These are phyloP conservation scores for Toxotes chatareus DNA, from an alignment of 2,113 vertebrate genomes.

Conservation along the genomic window DNA sequence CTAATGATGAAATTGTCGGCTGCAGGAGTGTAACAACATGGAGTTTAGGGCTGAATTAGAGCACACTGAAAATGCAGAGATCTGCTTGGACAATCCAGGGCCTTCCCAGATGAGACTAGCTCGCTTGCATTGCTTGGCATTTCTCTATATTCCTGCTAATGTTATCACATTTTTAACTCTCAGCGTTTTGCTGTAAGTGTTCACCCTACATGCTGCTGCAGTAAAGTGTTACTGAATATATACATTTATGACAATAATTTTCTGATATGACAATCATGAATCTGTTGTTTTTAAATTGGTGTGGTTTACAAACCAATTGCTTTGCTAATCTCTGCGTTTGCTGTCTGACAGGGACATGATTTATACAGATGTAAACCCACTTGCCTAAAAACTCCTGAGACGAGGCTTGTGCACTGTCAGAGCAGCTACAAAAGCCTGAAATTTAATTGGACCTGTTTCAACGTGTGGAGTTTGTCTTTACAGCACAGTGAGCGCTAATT, in stretches of 20 bases:
- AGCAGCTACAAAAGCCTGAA: neutral
- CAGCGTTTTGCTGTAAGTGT: neutral
- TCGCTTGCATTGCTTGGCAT: neutral
- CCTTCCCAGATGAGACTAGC: neutral
- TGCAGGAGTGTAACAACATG: neutral
- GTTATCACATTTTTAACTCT: neutral
- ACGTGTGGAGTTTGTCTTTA: neutral
- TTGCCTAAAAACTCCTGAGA: neutral
- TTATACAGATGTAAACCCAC: neutral
- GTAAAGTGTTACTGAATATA: neutral
- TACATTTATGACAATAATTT: neutral
- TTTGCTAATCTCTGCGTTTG: too few species aligned
- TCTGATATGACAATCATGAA: neutral
- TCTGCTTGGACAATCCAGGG: neutral
- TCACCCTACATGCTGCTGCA: neutral
- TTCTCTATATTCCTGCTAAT: neutral
- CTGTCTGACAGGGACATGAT: neutral
- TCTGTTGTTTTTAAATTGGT: neutral
- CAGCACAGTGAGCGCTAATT: slow-evolving; percentile 13
- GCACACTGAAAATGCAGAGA: neutral
- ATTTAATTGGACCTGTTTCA: slow-evolving; percentile 1
- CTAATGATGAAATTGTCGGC: slow-evolving; percentile 36
- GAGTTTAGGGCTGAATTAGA: slow-evolving; percentile 12
- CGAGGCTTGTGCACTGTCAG: neutral
- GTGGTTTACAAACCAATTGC: too few species aligned